Percentiles rank a stretch among this genome's conserved stretches.
phyloP scores from a whole-genome alignment of 2,113 vertebrate species.

The Chionodraco myersi region DNA sequence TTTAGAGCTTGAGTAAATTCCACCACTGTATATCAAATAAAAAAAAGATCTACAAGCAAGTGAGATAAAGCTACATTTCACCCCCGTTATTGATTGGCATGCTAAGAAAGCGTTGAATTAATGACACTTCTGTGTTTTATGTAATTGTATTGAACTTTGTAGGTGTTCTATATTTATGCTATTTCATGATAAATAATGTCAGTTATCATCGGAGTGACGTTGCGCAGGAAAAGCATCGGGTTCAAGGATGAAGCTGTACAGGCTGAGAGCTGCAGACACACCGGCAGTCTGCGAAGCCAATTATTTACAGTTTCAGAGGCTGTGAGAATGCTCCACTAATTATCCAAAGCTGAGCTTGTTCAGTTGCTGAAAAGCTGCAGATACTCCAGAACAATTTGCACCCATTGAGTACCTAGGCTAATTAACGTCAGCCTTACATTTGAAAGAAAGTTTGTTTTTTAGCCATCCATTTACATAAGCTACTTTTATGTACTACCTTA shows the following conservation, averaged over 20 bases:
- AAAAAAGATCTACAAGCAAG: no score
- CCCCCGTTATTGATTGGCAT: no score
- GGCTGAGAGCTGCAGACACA: slow-evolving; percentile 62
- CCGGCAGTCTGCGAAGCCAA: slow-evolving; percentile 68
- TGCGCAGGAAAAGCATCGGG: slow-evolving; percentile 12
- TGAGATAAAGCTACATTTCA: no score
- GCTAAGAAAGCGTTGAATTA: no score
- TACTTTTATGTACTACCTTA: slow-evolving; percentile 63
- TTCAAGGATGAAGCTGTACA: slow-evolving; percentile 61
- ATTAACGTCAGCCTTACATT: slow-evolving; percentile 70
- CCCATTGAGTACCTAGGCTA: slow-evolving; percentile 68
- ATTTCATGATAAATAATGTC: slow-evolving; percentile 40
- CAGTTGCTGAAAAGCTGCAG: slow-evolving; percentile 73
- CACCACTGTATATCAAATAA: no score
- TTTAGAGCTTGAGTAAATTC: no score
- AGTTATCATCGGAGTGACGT: slow-evolving; percentile 19
- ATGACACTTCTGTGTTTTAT: background rate
- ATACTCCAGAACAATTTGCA: slow-evolving; percentile 76
- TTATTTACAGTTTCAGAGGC: slow-evolving; percentile 75
- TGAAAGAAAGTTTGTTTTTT: slow-evolving; percentile 67
- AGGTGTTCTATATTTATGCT: background rate
- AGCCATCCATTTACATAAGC: slow-evolving; percentile 58
- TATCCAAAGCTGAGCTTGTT: slow-evolving; percentile 69
- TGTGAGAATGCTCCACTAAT: slow-evolving; percentile 72
- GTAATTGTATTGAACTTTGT: slow-evolving; percentile 12